Evolutionary conservation across 2,797 vertebrate species (phyloP).

Genomic region (Falco naumanni): DNA sequence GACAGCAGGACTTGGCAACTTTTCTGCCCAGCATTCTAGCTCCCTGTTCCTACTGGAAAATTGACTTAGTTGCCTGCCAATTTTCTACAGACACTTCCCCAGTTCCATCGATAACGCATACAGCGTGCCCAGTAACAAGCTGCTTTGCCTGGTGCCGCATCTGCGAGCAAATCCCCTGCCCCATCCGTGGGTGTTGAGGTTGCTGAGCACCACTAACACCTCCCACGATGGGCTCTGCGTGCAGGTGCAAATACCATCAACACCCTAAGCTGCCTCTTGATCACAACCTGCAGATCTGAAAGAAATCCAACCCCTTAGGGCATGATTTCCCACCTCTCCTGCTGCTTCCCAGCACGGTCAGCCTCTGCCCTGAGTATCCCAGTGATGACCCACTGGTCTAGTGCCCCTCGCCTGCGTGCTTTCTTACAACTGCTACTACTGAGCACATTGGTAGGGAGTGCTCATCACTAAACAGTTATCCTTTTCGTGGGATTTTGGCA

Average conservation of each 20-base stretch:
- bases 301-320: neutral
- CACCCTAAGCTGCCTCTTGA: neutral
- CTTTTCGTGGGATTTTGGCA: neutral
- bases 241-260: neutral
- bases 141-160: neutral
- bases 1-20: fast-evolving
- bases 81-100: neutral
- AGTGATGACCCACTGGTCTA: neutral
- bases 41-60: neutral
- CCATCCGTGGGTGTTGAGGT: neutral
- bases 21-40: neutral
- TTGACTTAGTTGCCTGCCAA: neutral
- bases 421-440: neutral
- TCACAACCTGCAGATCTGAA: neutral
- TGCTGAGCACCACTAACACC: neutral
- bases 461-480: neutral
- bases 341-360: neutral
- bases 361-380: neutral
- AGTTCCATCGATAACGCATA: fast-evolving
- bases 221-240: fast-evolving
- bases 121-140: neutral
- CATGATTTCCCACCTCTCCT: neutral
- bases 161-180: neutral
- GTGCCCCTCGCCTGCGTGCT: too few relatives aligned
- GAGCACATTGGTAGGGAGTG: neutral